These are phyloP conservation scores for Formicarius rufipectus DNA, from an alignment of 2,113 vertebrate genomes.

Conservation along the genomic window DNA sequence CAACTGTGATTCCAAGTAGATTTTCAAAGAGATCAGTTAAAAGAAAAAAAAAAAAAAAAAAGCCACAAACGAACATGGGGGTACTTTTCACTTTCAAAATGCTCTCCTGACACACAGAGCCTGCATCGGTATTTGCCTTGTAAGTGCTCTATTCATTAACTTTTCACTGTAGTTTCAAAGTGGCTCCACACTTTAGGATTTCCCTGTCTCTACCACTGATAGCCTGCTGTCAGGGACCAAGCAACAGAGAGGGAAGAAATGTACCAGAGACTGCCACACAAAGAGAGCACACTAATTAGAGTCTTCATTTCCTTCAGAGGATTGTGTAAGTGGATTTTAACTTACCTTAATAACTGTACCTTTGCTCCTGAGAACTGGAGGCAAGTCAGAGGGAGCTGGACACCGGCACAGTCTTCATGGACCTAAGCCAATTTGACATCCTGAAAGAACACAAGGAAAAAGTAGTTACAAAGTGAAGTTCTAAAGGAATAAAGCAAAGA, in stretches of 20 bases:
- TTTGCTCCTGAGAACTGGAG: constrained; percentile 5
- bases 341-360: constrained; percentile 35
- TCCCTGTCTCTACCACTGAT: background rate
- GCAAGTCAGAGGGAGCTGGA: background rate
- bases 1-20: constrained; percentile 36
- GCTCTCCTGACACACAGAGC: constrained; percentile 19
- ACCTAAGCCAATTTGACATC: background rate
- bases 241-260: background rate
- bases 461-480: background rate
- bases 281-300: background rate
- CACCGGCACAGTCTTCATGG: background rate
- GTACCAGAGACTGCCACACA: background rate
- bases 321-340: background rate
- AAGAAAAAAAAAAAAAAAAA: no score
- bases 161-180: constrained; percentile 41
- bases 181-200: background rate
- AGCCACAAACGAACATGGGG: constrained; percentile 18
- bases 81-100: constrained; percentile 14
- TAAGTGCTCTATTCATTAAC: constrained; percentile 24
- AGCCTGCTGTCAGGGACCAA: background rate
- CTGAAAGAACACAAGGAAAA: constrained; percentile 42
- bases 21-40: constrained; percentile 44
- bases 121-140: background rate
- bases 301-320: background rate
- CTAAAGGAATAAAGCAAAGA: background rate